These are phyloP conservation scores for Maccullochella peelii DNA, from an alignment of 2,113 vertebrate species.

Conservation along the genomic window DNA sequence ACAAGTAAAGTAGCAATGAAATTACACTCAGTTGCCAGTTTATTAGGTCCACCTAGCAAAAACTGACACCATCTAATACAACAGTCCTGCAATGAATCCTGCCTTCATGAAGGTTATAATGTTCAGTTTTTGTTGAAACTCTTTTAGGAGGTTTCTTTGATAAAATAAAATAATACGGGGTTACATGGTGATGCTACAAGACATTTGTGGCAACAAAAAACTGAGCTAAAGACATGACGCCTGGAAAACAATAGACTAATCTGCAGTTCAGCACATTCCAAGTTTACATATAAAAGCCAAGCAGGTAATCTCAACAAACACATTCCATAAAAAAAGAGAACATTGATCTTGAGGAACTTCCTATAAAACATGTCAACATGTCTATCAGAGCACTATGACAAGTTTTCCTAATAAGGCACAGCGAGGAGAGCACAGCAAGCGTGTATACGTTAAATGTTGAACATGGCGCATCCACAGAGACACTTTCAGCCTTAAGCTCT, in stretches of 20 bases:
- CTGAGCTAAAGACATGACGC: not conserved
- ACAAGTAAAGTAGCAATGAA: not conserved
- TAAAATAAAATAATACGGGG: not conserved
- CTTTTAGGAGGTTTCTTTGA: not conserved
- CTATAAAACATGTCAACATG: not conserved
- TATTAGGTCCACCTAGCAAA: not conserved
- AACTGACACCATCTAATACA: not conserved
- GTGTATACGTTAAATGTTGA: not conserved
- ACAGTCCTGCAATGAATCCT: not conserved
- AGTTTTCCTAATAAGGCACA: not conserved
- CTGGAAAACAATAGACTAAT: constrained; percentile 4
- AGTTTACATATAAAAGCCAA: not conserved
- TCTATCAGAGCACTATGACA: not conserved
- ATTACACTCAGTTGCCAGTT: not conserved
- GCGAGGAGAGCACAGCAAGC: not conserved
- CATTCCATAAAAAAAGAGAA: not conserved
- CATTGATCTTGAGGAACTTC: not conserved
- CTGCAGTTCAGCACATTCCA: not conserved
- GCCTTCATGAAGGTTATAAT: too few species aligned
- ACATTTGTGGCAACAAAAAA: not conserved
- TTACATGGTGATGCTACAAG: not conserved
- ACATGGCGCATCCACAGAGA: not conserved
- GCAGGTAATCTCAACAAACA: not conserved
- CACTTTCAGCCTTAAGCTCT: constrained; percentile 13
- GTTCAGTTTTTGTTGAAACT: too few species aligned